Evolutionary conservation across 1,140 invertebrate genomes (phyloP).

Genomic region (Akabosia matsudoensis): DNA sequence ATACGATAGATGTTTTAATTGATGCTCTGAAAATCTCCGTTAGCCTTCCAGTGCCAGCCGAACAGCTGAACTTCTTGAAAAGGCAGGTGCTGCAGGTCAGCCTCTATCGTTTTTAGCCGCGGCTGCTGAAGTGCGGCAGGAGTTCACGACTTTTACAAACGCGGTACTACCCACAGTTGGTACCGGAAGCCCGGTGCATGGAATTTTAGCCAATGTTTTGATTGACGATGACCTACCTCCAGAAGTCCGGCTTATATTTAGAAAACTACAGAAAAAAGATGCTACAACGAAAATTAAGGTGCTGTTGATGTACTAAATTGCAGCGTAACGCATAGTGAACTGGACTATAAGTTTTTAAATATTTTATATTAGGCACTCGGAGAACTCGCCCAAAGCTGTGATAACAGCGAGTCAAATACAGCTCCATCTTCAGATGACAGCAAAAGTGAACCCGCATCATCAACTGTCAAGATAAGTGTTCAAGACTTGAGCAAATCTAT

Average conservation of each 20-base stretch:
- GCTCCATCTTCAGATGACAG: not conserved
- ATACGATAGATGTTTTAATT: no score
- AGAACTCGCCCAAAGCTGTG: constrained; percentile 27
- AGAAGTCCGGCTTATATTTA: constrained; percentile 64
- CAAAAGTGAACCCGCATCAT: not conserved
- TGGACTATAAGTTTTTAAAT: not conserved
- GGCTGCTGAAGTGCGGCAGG: not conserved
- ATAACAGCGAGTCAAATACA: not conserved
- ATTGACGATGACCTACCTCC: constrained; percentile 46
- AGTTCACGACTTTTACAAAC: not conserved
- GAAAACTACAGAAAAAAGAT: constrained; percentile 82
- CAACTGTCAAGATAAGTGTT: not conserved
- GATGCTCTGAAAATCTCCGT: not conserved
- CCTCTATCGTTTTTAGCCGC: constrained; percentile 3
- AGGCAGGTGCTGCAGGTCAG: not conserved
- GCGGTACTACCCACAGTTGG: not conserved
- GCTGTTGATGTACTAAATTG: constrained; percentile 33
- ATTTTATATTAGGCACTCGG: constrained; percentile 36
- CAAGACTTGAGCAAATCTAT: constrained; percentile 49
- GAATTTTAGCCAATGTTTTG: constrained; percentile 14
- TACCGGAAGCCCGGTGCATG: not conserved
- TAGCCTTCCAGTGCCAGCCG: constrained; percentile 21
- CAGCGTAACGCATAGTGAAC: not conserved
- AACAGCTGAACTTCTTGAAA: constrained; percentile 1
- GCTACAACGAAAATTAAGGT: constrained; percentile 78